phyloP scores from a whole-genome alignment of 2,888 invertebrate species.

The Clitarchus hookeri region DNA sequence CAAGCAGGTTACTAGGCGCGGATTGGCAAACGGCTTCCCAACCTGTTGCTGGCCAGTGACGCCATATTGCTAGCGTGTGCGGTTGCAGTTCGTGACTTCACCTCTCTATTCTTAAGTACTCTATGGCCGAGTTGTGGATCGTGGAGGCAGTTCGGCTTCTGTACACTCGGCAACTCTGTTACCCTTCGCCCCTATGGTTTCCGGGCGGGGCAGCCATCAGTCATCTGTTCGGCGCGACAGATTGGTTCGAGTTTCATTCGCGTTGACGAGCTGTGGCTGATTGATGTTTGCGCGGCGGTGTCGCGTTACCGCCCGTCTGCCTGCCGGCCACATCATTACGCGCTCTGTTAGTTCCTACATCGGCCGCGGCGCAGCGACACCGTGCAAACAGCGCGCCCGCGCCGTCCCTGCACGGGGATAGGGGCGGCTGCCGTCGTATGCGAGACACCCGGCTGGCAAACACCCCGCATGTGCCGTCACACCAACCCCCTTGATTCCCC shows the following conservation, averaged over 20 bases:
- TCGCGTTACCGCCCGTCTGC: background rate
- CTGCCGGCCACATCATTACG: background rate
- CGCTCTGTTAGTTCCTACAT: background rate
- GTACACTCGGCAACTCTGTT: background rate
- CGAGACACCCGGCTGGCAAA: background rate
- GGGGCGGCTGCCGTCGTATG: too few relatives aligned
- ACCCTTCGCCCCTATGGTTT: background rate
- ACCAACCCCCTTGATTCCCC: background rate
- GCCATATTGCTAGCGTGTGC: too few relatives aligned
- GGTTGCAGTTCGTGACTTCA: too few relatives aligned
- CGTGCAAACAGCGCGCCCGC: background rate
- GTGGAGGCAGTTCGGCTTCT: too few relatives aligned
- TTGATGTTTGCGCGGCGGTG: background rate
- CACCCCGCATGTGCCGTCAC: background rate
- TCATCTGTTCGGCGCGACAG: too few relatives aligned
- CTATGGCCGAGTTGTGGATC: too few relatives aligned
- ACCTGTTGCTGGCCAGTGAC: too few relatives aligned
- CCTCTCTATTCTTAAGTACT: too few relatives aligned
- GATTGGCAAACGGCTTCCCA: too few relatives aligned
- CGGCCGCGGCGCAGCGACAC: background rate
- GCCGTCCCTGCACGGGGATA: too few relatives aligned
- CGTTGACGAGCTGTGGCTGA: constrained; percentile 8
- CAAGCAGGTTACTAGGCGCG: too few relatives aligned
- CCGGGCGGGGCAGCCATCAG: too few relatives aligned
- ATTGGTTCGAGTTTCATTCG: constrained; percentile 8